Conservation (phyloP, 2,797 vertebrate species). For the Margarornis squamiger region DNA sequence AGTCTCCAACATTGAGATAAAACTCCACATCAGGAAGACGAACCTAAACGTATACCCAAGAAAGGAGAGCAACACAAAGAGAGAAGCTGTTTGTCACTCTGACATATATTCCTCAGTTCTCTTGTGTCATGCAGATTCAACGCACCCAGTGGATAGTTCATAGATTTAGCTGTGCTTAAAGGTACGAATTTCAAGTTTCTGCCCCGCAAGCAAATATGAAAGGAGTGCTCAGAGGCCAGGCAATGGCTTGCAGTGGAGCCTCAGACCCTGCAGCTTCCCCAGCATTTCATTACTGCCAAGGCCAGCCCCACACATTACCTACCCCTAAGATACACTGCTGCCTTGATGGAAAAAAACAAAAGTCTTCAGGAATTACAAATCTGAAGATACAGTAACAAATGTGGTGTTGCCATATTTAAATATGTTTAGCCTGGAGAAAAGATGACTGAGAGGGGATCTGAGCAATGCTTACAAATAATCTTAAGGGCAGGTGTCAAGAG, state of each 20-base stretch:
- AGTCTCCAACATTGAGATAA: constrained; percentile 93
- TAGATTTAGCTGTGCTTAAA: not conserved
- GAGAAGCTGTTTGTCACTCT: not conserved
- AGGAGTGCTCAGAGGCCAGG: not conserved
- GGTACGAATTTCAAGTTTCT: not conserved
- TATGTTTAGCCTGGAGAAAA: not conserved
- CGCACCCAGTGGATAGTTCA: not conserved
- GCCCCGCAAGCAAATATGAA: not conserved
- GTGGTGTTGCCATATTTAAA: not conserved
- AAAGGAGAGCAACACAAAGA: not conserved
- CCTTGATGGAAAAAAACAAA: not conserved
- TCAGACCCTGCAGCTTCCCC: not conserved
- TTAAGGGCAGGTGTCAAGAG: not conserved
- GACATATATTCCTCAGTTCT: not conserved
- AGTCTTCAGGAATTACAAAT: not conserved
- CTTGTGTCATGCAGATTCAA: not conserved
- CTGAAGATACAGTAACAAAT: not conserved
- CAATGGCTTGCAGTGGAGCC: fast-evolving
- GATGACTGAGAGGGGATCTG: not conserved
- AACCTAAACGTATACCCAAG: constrained; percentile 75
- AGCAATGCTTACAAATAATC: not conserved
- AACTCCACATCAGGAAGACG: constrained; percentile 88
- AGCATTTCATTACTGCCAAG: not conserved
- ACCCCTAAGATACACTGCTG: not conserved
- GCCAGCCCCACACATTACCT: not conserved